Evolutionary conservation across 2,888 invertebrate species (phyloP).

Genomic region (Nomada fabriciana): DNA sequence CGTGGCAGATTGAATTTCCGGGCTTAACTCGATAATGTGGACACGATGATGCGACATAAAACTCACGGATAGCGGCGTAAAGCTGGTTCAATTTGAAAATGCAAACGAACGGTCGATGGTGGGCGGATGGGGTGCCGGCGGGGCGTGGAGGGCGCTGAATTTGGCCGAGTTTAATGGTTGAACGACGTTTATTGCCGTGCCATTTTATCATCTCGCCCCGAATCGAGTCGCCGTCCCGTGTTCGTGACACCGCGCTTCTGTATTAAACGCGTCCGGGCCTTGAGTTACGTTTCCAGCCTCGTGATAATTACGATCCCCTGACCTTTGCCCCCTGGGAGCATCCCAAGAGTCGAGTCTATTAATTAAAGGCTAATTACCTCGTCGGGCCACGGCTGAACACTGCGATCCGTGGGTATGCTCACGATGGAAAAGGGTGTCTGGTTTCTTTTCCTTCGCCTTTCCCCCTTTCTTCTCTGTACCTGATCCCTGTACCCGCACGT

Average conservation of each 20-base stretch:
- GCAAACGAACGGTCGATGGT: conserved; percentile 34
- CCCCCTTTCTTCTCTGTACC: background rate
- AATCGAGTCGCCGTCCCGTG: conserved; percentile 27
- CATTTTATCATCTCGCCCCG: conserved; percentile 46
- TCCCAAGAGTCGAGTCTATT: conserved; percentile 76
- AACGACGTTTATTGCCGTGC: conserved; percentile 55
- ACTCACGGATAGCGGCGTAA: conserved; percentile 34
- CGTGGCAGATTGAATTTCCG: conserved; percentile 41
- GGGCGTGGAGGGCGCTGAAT: conserved; percentile 1
- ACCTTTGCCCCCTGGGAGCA: conserved; percentile 54
- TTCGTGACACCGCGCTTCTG: conserved; percentile 41
- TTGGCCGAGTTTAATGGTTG: conserved; percentile 52
- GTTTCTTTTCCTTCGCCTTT: background rate
- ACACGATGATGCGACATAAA: conserved; percentile 43
- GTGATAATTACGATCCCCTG: conserved; percentile 77
- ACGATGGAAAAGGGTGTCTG: conserved; percentile 30
- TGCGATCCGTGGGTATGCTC: conserved; percentile 27
- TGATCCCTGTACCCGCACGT: background rate
- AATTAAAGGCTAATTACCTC: conserved; percentile 83
- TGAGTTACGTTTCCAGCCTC: conserved; percentile 71
- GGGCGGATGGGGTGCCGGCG: background rate
- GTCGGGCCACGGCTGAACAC: conserved; percentile 67
- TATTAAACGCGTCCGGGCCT: conserved; percentile 63
- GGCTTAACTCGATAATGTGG: conserved; percentile 33
- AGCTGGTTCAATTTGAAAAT: conserved; percentile 39